Conservation (phyloP, 2,113 vertebrate species). For the Brachypteracias leptosomus region DNA sequence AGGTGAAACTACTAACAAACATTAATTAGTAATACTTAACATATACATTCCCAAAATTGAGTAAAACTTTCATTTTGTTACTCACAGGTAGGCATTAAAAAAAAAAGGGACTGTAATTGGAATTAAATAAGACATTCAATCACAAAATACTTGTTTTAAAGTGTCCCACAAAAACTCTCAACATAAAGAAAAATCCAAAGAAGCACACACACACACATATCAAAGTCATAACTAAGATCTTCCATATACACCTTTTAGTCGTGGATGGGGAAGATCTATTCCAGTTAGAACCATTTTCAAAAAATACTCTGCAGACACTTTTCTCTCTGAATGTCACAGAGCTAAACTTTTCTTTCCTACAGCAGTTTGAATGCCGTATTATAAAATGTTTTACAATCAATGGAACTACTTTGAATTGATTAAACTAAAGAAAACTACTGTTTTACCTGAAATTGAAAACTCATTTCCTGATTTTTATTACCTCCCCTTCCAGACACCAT, state of each 20-base stretch:
- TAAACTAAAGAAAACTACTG: not conserved
- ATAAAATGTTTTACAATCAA: not conserved
- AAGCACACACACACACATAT: not conserved
- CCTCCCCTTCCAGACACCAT: not conserved
- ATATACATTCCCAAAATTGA: not conserved
- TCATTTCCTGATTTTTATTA: not conserved
- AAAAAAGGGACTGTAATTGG: not conserved
- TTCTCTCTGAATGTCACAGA: not conserved
- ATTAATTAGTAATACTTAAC: not conserved
- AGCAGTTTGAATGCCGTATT: not conserved
- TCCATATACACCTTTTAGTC: not conserved
- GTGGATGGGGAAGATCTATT: not conserved
- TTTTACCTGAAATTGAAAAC: not conserved
- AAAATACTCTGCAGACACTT: not conserved
- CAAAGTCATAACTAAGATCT: not conserved
- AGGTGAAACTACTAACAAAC: not conserved
- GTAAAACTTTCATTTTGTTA: not conserved
- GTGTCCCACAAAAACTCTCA: not conserved
- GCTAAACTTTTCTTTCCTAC: not conserved
- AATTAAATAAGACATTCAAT: not conserved
- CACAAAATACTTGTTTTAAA: not conserved
- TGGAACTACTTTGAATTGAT: not conserved
- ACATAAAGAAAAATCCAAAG: not conserved
- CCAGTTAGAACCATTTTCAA: not conserved
- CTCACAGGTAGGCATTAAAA: not conserved